Evolutionary conservation across 1,140 invertebrate genomes (phyloP), one percentile per base, ranked within the genome.

Genomic region (Bombus huntii): DNA sequence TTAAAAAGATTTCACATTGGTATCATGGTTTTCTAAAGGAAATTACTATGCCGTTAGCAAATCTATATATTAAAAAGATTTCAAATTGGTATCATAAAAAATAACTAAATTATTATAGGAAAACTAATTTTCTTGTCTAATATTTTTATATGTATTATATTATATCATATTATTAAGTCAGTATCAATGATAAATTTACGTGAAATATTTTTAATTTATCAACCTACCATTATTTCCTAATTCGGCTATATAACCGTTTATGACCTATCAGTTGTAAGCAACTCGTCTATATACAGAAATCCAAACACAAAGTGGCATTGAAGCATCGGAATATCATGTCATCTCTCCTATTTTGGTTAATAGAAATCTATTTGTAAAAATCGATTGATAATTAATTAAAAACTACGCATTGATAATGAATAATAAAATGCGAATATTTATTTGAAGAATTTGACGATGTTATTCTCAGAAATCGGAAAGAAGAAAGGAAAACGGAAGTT

Each of bases 401-500:
- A 34, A 28, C 8, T 22, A n/a, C 0, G 3, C 4, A n/a, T 44
- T 12, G 13, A 39, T 39, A 5, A 18, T 59, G 37, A 74, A 39
- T 59, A 78, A 62, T 44, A 47, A 2, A 22, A 22, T 6, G 22
- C 8, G 8, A 22, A 62, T 10, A 37, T n/a, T 39, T 15, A 37
- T 44, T 22, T 68, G 9, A 66, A 18, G 31, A 31, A n/a, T 80
- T 74, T 74, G 65, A 85, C 78, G 12, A 85, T 85, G 59, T 65
- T 72, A 59, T 85, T 81, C 72, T 25, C 37, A 85, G 87, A 81
- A 85, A 28, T 65, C 13, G 13, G 2, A 18, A 10, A 59, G n/a
- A 62, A 22, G 72, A 84, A 76, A 72, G 66, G 57, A 39, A 88
- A 68, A 66, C 71, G 74, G 39, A 87, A 79, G 53, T 62, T 79